These are phyloP conservation scores for Lichenostomus cassidix DNA, from an alignment of 2,113 vertebrate species.

Conservation along the genomic window DNA sequence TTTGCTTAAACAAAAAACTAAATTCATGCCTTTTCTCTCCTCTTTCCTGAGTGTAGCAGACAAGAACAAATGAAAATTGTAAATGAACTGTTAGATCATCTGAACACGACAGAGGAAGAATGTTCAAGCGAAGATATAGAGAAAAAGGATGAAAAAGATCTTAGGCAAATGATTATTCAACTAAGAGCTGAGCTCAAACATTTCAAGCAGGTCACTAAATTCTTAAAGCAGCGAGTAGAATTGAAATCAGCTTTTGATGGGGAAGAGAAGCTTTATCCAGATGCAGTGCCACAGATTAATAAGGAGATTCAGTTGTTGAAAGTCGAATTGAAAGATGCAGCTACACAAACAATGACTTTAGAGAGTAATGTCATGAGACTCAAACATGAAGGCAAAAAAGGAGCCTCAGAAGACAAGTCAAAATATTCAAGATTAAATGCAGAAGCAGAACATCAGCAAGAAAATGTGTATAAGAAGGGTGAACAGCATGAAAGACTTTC, in stretches of 20 bases:
- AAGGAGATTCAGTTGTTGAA: conserved; percentile 43
- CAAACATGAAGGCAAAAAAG: neutral
- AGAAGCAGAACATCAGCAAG: conserved; percentile 20
- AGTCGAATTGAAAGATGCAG: conserved; percentile 68
- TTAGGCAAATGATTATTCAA: conserved; percentile 72
- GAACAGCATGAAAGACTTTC: neutral
- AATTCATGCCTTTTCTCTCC: conserved; percentile 13
- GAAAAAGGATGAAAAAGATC: conserved; percentile 73
- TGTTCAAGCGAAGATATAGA: conserved; percentile 73
- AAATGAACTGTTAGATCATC: conserved; percentile 74
- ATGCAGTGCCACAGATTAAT: conserved; percentile 24
- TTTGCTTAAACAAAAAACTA: conserved; percentile 32
- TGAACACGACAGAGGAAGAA: conserved; percentile 68
- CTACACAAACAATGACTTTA: conserved; percentile 52
- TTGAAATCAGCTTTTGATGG: conserved; percentile 35
- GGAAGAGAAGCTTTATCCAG: conserved; percentile 33
- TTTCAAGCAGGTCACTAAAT: conserved; percentile 64
- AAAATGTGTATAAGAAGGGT: neutral
- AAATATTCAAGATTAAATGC: neutral
- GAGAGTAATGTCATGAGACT: conserved; percentile 20
- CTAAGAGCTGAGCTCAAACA: conserved; percentile 70
- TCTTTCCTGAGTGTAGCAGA: conserved; percentile 53
- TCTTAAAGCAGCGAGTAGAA: conserved; percentile 68
- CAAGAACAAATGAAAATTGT: conserved; percentile 71
- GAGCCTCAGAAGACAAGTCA: conserved; percentile 29